A percentile compares a stretch with the other conserved stretches of the same genome.
phyloP scores from a whole-genome alignment of 2,797 vertebrate genomes.

The Danio tinwini region DNA sequence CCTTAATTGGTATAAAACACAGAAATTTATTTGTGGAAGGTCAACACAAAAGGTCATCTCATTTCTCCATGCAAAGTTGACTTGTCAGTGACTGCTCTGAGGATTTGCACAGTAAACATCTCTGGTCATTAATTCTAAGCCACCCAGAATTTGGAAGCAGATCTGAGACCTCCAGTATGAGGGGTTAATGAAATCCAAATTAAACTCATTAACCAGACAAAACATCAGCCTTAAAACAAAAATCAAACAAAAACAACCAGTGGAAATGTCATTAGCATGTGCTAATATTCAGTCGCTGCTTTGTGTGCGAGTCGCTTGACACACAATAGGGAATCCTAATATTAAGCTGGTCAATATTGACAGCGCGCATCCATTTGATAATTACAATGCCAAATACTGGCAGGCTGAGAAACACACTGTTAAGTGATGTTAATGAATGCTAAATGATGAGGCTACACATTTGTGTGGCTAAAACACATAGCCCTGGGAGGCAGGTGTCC shows the following conservation, averaged over 20 bases:
- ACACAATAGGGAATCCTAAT: slow-evolving; percentile 74
- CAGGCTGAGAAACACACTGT: slow-evolving; percentile 7
- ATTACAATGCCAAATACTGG: slow-evolving; percentile 75
- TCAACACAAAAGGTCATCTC: slow-evolving; percentile 57
- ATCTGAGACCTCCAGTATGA: slow-evolving; percentile 68
- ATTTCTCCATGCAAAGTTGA: slow-evolving; percentile 67
- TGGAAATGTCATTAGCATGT: slow-evolving; percentile 73
- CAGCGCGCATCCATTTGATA: slow-evolving; percentile 68
- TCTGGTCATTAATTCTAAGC: slow-evolving; percentile 67
- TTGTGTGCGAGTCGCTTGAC: slow-evolving; percentile 68
- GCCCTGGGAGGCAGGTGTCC: slow-evolving; percentile 14
- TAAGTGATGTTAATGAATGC: slow-evolving; percentile 51
- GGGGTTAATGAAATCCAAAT: slow-evolving; percentile 84
- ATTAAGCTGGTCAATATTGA: slow-evolving; percentile 81
- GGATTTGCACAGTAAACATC: slow-evolving; percentile 64
- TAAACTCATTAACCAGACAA: slow-evolving; percentile 77
- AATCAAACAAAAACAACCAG: slow-evolving; percentile 67
- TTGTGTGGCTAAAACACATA: slow-evolving; percentile 39
- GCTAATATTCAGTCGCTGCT: slow-evolving; percentile 73
- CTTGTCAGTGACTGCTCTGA: slow-evolving; percentile 59
- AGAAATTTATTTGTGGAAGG: slow-evolving; percentile 64
- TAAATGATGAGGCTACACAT: slow-evolving; percentile 46
- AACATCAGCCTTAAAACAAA: slow-evolving; percentile 79
- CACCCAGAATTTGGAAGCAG: slow-evolving; percentile 55
- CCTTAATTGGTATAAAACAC: slow-evolving; percentile 78